These are phyloP conservation scores for Zaprionus obscuricornis DNA, from an alignment of 2,888 invertebrate species.

Conservation along the genomic window DNA sequence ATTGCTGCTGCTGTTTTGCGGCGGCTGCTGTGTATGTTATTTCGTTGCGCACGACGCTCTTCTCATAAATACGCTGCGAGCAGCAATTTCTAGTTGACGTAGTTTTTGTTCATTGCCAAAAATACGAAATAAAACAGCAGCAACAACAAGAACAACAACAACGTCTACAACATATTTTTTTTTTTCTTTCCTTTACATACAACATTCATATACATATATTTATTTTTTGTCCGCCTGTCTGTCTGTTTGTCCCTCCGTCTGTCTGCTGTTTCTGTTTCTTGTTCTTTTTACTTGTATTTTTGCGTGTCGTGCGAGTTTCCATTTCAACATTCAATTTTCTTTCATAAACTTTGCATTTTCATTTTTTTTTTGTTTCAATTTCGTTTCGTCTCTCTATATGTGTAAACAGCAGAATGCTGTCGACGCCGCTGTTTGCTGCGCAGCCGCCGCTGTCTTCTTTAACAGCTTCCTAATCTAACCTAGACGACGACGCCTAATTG, in stretches of 20 bases:
- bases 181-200: no score
- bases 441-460: background rate
- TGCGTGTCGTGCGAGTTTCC: slow-evolving; percentile 66
- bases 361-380: slow-evolving; percentile 12
- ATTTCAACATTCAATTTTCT: slow-evolving; percentile 74
- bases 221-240: slow-evolving; percentile 33
- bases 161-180: slow-evolving; percentile 4
- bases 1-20: slow-evolving; percentile 26
- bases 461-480: slow-evolving; percentile 18
- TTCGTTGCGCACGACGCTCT: slow-evolving; percentile 77
- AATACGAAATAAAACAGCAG: slow-evolving; percentile 59
- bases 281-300: slow-evolving; percentile 14
- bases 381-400: no score
- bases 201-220: slow-evolving; percentile 6
- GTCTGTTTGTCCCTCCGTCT: no score
- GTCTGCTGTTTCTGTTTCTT: slow-evolving; percentile 17
- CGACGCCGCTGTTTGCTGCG: slow-evolving; percentile 7
- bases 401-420: no score
- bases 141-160: slow-evolving; percentile 1
- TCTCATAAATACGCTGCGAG: slow-evolving; percentile 58
- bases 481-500: slow-evolving; percentile 66
- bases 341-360: slow-evolving; percentile 70
- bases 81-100: slow-evolving; percentile 65
- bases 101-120: slow-evolving; percentile 80
- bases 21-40: background rate